phyloP scores from a whole-genome alignment of 30 jellyfish, hydroid and myxozoan genomes.

The Turritopsis dohrnii region DNA sequence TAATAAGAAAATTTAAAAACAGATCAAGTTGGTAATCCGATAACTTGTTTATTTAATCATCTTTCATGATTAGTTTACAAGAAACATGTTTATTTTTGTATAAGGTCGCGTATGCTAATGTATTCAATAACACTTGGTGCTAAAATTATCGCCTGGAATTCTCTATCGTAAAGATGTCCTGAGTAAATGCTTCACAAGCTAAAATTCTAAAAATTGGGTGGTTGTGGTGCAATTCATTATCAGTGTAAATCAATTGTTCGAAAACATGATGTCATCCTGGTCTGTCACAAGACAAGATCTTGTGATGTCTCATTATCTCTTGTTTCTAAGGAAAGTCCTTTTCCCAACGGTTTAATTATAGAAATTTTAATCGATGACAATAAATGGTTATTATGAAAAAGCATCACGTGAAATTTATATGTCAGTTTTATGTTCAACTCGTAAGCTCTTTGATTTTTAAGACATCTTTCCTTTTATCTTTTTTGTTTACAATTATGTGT shows the following conservation, averaged over 20 bases:
- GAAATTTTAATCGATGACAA: not conserved
- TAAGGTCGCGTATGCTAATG: not conserved
- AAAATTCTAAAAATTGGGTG: no score
- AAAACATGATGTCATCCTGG: no score
- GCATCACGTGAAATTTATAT: not conserved
- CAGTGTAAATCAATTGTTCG: no score
- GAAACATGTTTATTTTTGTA: not conserved
- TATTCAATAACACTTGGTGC: not conserved
- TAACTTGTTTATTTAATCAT: not conserved
- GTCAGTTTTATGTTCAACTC: not conserved
- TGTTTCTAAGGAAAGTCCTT: not conserved
- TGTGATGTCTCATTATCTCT: not conserved
- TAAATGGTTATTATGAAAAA: no score
- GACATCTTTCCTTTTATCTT: not conserved
- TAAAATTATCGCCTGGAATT: not conserved
- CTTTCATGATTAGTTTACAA: not conserved
- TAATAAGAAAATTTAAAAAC: no score
- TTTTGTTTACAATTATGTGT: not conserved
- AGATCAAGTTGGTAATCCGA: not conserved
- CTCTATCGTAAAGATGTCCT: no score
- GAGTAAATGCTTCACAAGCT: no score
- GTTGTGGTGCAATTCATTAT: no score
- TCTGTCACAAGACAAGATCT: not conserved
- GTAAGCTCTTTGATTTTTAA: not conserved
- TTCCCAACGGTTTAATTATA: not conserved